Conservation (phyloP, 1,140 invertebrate species). For the Lasaia peninsularis region DNA sequence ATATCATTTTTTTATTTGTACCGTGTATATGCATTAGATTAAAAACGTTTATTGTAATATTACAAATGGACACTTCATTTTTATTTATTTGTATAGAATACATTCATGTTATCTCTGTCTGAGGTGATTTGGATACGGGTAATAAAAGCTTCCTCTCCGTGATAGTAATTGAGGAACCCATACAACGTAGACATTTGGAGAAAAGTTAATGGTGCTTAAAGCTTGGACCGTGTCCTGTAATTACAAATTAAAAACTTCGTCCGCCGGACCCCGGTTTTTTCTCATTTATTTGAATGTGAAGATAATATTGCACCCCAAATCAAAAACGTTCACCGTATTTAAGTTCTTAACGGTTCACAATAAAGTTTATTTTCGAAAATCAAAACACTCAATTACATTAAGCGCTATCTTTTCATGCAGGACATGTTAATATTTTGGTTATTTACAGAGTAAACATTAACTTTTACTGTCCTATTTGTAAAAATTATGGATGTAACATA, state of each 20-base stretch:
- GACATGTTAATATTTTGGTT: conserved; percentile 48
- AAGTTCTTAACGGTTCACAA: conserved; percentile 19
- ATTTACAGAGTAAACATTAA: conserved; percentile 44
- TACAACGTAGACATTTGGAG: conserved; percentile 51
- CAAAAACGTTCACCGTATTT: not conserved
- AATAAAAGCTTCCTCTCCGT: conserved; percentile 42
- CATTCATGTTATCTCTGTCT: not conserved
- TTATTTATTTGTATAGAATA: no score
- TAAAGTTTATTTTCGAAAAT: conserved; percentile 39
- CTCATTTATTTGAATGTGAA: conserved; percentile 69
- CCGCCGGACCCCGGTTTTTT: conserved; percentile 67
- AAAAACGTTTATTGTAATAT: no score
- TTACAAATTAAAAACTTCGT: conserved; percentile 76
- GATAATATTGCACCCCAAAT: conserved; percentile 70
- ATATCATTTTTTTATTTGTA: no score
- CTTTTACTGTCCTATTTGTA: conserved; percentile 35
- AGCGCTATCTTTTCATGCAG: conserved; percentile 58
- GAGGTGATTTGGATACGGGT: conserved; percentile 34
- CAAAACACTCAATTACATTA: conserved; percentile 54
- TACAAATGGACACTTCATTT: no score
- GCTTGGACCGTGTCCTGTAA: conserved; percentile 70
- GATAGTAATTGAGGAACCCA: conserved; percentile 34
- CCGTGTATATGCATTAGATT: no score
- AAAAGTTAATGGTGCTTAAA: conserved; percentile 74
- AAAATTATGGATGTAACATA: no score